These are phyloP conservation scores for Pterocles gutturalis DNA, from an alignment of 2,113 vertebrate genomes.

Conservation along the genomic window DNA sequence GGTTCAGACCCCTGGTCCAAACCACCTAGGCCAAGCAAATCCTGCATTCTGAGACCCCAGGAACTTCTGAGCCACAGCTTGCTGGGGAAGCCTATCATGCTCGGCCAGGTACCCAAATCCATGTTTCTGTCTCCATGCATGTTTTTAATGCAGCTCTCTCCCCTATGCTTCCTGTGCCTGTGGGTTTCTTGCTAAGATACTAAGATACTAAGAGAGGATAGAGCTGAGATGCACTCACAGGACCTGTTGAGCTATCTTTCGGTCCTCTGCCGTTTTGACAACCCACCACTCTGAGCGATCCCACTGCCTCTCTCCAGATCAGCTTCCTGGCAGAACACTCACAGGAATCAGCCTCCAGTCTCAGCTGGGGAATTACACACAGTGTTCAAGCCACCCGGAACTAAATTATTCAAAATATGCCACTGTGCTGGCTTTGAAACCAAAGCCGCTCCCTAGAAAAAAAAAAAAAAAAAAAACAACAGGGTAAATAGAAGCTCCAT, in stretches of 20 bases:
- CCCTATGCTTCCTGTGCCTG: background rate
- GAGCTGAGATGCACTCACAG: background rate
- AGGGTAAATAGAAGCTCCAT: constrained; percentile 27
- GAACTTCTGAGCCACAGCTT: background rate
- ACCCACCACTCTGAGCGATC: background rate
- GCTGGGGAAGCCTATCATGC: background rate
- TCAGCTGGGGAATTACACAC: constrained; percentile 3
- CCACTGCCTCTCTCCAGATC: background rate
- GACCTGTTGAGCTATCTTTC: background rate
- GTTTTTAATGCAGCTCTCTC: background rate
- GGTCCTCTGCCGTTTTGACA: rapidly evolving
- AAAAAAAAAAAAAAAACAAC: background rate
- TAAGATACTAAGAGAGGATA: background rate
- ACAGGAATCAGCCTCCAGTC: background rate
- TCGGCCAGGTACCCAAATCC: background rate
- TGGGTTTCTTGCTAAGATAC: background rate
- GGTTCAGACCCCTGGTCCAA: background rate
- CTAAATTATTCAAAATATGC: constrained; percentile 63
- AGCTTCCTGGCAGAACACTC: constrained; percentile 11
- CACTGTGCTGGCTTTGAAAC: constrained; percentile 48
- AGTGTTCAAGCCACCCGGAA: constrained; percentile 1
- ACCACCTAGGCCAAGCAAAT: background rate
- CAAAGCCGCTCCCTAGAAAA: background rate
- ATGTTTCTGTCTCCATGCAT: background rate
- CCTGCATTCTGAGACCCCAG: background rate